Conservation (phyloP, 2,113 vertebrate genomes). For the Suncus etruscus region DNA sequence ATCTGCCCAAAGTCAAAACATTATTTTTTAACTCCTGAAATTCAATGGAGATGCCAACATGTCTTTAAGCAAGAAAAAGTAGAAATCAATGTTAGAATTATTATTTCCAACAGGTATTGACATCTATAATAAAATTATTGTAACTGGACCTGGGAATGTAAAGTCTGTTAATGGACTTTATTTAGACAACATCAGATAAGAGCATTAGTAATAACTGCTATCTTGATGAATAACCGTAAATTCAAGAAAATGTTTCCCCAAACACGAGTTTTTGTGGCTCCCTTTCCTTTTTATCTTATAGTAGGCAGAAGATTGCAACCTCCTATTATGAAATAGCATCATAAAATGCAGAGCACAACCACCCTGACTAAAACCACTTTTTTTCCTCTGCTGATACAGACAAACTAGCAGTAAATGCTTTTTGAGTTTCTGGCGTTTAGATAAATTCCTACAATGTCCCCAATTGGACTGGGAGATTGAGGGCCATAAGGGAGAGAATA, state of each 20-base stretch:
- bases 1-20: constrained; percentile 31
- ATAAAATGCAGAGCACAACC: constrained; percentile 81
- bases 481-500: constrained; percentile 77
- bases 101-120: constrained; percentile 82
- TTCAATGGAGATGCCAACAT: constrained; percentile 74
- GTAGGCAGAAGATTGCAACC: constrained; percentile 77
- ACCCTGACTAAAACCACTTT: constrained; percentile 69
- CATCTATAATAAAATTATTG: constrained; percentile 82
- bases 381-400: constrained; percentile 76
- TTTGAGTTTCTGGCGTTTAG: constrained; percentile 77
- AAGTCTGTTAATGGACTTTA: constrained; percentile 75
- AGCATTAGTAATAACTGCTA: constrained; percentile 81
- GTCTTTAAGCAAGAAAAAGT: constrained; percentile 79
- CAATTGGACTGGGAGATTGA: constrained; percentile 79
- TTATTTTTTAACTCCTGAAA: constrained; percentile 65
- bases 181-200: constrained; percentile 81
- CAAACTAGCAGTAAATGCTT: constrained; percentile 78
- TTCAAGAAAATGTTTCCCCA: constrained; percentile 81
- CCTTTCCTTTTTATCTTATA: constrained; percentile 77
- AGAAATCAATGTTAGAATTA: constrained; percentile 83
- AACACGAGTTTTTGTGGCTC: constrained; percentile 77
- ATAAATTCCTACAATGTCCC: constrained; percentile 77
- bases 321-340: constrained; percentile 78
- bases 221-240: constrained; percentile 81
- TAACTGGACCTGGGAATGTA: constrained; percentile 76